phyloP scores from a whole-genome alignment of 2,888 invertebrate species.

The Chrysotoxum bicinctum region DNA sequence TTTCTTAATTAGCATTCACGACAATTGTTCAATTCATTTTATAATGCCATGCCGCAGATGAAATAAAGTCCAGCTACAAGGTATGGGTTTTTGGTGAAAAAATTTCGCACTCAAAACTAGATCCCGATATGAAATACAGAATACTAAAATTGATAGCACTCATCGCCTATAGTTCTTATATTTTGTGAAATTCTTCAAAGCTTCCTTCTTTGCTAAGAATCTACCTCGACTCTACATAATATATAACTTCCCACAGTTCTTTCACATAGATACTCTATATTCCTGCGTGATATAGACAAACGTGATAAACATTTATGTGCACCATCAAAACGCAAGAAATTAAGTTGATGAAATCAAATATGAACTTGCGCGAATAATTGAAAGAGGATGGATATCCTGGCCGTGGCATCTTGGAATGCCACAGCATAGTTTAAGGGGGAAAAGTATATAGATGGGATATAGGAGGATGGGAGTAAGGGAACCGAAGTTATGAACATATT shows the following conservation, averaged over 20 bases:
- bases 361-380: conserved; percentile 70
- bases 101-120: conserved; percentile 53
- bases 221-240: background rate
- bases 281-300: background rate
- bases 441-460: conserved; percentile 4
- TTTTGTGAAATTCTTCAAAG: conserved; percentile 47
- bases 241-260: background rate
- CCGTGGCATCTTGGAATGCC: conserved; percentile 67
- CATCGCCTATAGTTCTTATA: conserved; percentile 39
- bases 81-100: background rate
- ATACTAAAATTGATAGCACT: conserved; percentile 52
- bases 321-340: conserved; percentile 49
- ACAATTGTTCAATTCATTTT: background rate
- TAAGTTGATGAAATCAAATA: conserved; percentile 70
- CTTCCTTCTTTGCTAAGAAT: background rate
- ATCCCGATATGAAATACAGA: conserved; percentile 54
- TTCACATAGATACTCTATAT: background rate
- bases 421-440: conserved; percentile 31
- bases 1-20: too few species aligned
- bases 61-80: conserved; percentile 30
- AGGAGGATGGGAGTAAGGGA: background rate
- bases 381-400: conserved; percentile 61
- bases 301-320: conserved; percentile 22
- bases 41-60: background rate
- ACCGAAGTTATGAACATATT: conserved; percentile 14